A percentile compares a stretch with the other conserved stretches of the same genome.
phyloP scores from a whole-genome alignment of 2,113 vertebrate genomes.

The Taxidea taxus region DNA sequence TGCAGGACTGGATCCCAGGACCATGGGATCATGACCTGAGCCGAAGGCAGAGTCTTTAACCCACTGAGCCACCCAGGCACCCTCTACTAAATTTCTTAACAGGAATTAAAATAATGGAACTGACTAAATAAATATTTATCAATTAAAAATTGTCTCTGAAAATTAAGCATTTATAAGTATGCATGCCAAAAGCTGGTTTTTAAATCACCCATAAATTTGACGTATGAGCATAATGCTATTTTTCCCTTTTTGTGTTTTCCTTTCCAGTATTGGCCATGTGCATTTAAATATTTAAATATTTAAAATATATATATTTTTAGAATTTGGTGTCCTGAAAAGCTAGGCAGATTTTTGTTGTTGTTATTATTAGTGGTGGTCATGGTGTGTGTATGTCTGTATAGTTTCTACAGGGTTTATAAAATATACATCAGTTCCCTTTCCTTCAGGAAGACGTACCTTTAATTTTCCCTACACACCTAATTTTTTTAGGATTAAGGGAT shows the following conservation, averaged over 20 bases:
- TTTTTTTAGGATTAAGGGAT: conserved; percentile 2
- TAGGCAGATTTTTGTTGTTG: neutral
- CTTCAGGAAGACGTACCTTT: neutral
- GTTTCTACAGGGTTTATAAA: neutral
- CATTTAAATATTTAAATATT: neutral
- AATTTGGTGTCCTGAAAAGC: neutral
- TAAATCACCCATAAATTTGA: neutral
- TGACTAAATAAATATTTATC: neutral
- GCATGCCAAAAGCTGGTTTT: neutral
- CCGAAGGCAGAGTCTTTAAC: no score
- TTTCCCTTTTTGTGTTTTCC: neutral
- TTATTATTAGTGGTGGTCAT: neutral
- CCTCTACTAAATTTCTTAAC: neutral
- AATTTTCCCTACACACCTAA: neutral
- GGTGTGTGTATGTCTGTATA: neutral
- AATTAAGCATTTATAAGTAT: neutral
- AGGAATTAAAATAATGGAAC: neutral
- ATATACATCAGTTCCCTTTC: neutral
- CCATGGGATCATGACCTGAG: no score
- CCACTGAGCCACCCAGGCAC: no score
- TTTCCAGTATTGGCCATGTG: neutral
- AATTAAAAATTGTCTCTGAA: neutral
- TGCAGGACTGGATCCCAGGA: no score
- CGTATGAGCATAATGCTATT: neutral
- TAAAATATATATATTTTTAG: neutral